phyloP scores from a whole-genome alignment of 2,797 vertebrate species.

The Hippoglossus hippoglossus region DNA sequence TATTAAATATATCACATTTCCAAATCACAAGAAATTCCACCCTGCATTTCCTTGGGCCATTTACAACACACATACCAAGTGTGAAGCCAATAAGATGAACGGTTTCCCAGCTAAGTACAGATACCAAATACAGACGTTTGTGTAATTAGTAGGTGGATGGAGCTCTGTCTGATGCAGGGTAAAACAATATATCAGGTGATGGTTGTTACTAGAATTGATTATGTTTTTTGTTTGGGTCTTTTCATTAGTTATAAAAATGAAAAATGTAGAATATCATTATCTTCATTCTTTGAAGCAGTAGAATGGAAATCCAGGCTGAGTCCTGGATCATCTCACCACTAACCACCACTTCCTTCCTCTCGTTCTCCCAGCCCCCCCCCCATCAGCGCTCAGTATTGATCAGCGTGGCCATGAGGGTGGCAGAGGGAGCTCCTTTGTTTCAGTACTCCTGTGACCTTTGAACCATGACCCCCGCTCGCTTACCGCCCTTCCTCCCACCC shows the following conservation, averaged over 20 bases:
- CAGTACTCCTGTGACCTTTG: conserved; percentile 75
- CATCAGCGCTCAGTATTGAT: conserved; percentile 72
- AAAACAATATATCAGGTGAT: not conserved
- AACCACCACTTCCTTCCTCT: conserved; percentile 39
- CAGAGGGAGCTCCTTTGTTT: conserved; percentile 80
- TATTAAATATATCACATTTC: no score
- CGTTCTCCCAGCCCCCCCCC: conserved; percentile 35
- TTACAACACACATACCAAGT: no score
- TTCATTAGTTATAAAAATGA: no score
- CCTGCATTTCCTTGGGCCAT: no score
- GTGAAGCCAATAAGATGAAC: no score
- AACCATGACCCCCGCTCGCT: conserved; percentile 73
- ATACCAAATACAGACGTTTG: no score
- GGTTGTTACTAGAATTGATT: no score
- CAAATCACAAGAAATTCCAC: no score
- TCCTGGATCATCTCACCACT: conserved; percentile 23
- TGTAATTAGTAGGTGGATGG: no score
- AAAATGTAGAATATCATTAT: not conserved
- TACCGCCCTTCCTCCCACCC: conserved; percentile 47
- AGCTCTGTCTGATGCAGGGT: not conserved
- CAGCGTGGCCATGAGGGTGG: conserved; percentile 52
- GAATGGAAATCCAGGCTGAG: not conserved
- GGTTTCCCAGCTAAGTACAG: no score
- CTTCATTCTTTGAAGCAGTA: not conserved
- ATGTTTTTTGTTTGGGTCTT: no score